phyloP scores from a whole-genome alignment of 1,140 invertebrate species.

The Apis florea region DNA sequence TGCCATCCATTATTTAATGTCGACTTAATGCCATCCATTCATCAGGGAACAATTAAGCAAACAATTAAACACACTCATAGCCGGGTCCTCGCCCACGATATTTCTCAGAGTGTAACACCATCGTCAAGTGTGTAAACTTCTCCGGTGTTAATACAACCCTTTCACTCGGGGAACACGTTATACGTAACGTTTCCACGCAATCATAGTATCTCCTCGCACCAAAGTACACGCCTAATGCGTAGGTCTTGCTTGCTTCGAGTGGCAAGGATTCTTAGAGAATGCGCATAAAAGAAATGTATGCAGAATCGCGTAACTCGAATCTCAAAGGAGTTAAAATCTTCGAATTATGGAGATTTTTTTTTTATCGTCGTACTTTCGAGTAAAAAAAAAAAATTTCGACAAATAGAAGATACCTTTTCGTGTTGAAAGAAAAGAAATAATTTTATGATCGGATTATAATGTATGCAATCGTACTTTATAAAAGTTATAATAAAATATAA shows the following conservation, averaged over 20 bases:
- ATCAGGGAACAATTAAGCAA: slow-evolving; percentile 5
- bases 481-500: too few relatives aligned
- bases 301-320: background rate
- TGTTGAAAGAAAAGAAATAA: too few relatives aligned
- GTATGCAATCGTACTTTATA: too few relatives aligned
- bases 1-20: slow-evolving; percentile 1
- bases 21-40: background rate
- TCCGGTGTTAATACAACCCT: slow-evolving; percentile 22
- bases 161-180: slow-evolving; percentile 50
- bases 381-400: too few relatives aligned
- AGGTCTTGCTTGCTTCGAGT: slow-evolving; percentile 3
- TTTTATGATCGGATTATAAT: too few relatives aligned
- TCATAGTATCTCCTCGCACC: slow-evolving; percentile 12
- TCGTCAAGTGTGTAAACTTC: slow-evolving; percentile 23
- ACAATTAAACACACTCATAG: slow-evolving; percentile 4
- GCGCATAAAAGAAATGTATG: background rate
- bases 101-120: background rate
- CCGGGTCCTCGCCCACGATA: slow-evolving; percentile 2
- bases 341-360: too few relatives aligned
- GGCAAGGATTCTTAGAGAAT: slow-evolving; percentile 27
- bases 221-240: slow-evolving; percentile 43
- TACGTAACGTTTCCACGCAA: slow-evolving; percentile 33
- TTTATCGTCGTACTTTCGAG: too few relatives aligned
- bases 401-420: too few relatives aligned
- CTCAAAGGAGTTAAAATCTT: background rate